These are phyloP conservation scores for Diorhabda carinulata DNA, from an alignment of 1,140 invertebrate species.

Conservation along the genomic window DNA sequence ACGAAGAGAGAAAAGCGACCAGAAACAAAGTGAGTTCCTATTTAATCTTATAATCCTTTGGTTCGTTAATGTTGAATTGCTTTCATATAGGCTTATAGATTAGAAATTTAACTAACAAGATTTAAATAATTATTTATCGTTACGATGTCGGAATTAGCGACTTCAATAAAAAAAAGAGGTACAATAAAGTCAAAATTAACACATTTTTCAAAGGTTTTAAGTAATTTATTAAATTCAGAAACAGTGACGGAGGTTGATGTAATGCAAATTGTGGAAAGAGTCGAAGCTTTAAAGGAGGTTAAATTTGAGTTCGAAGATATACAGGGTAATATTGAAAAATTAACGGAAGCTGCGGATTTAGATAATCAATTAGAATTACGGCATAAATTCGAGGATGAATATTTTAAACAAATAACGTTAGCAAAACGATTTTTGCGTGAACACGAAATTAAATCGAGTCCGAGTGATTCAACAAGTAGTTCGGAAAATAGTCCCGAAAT, in stretches of 20 bases:
- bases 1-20: not conserved
- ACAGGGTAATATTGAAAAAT: constrained; percentile 12
- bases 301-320: constrained; percentile 14
- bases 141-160: not conserved
- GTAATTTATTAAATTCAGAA: constrained; percentile 3
- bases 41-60: not conserved
- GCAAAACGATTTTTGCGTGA: constrained; percentile 14
- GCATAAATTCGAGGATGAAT: constrained; percentile 12
- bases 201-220: constrained; percentile 14
- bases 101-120: not conserved
- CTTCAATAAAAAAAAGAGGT: constrained; percentile 7
- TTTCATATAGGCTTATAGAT: not conserved
- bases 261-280: constrained; percentile 1
- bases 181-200: constrained; percentile 19
- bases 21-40: not conserved
- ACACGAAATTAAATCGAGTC: constrained; percentile 4
- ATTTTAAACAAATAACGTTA: constrained; percentile 5
- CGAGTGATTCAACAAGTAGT: not conserved
- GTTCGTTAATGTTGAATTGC: not conserved
- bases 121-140: not conserved
- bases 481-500: not conserved
- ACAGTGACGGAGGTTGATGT: not conserved
- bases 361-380: constrained; percentile 6
- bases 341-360: not conserved
- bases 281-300: constrained; percentile 5